Conservation (phyloP, 92 coral and sea anemone species). For the Galaxea fascicularis region DNA sequence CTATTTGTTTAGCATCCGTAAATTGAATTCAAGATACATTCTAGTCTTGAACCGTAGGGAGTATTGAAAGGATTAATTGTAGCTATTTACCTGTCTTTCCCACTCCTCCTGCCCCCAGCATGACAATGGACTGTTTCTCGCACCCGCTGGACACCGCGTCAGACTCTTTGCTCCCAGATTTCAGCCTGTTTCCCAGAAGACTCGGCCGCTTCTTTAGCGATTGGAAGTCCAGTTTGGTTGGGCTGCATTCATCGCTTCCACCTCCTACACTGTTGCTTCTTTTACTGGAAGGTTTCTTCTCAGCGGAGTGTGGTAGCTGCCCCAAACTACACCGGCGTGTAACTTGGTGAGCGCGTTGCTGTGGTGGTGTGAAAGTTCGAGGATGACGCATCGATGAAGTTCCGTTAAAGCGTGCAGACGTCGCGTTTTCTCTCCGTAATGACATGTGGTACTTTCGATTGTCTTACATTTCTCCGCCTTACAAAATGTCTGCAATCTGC, state of each 20-base stretch:
- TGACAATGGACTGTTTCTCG: conserved; percentile 84
- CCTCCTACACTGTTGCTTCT: conserved; percentile 41
- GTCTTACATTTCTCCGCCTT: background rate
- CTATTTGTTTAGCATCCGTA: background rate
- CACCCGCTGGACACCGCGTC: conserved; percentile 34
- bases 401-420: conserved; percentile 6
- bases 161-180: conserved; percentile 53
- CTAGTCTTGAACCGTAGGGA: background rate
- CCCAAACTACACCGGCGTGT: conserved; percentile 40
- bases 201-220: conserved; percentile 67
- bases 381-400: conserved; percentile 42
- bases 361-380: conserved; percentile 36
- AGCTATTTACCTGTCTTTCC: conserved; percentile 88
- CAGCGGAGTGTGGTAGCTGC: conserved; percentile 5
- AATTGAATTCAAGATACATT: background rate
- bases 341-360: background rate
- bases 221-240: conserved; percentile 32
- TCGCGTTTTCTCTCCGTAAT: conserved; percentile 26
- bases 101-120: conserved; percentile 93
- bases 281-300: background rate
- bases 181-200: conserved; percentile 39
- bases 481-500: background rate
- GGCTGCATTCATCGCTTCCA: conserved; percentile 14
- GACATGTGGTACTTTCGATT: conserved; percentile 8
- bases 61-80: too few relatives aligned